These are phyloP conservation scores for Drosophila lacteicornis DNA, from an alignment of 1,140 invertebrate species.

Conservation along the genomic window DNA sequence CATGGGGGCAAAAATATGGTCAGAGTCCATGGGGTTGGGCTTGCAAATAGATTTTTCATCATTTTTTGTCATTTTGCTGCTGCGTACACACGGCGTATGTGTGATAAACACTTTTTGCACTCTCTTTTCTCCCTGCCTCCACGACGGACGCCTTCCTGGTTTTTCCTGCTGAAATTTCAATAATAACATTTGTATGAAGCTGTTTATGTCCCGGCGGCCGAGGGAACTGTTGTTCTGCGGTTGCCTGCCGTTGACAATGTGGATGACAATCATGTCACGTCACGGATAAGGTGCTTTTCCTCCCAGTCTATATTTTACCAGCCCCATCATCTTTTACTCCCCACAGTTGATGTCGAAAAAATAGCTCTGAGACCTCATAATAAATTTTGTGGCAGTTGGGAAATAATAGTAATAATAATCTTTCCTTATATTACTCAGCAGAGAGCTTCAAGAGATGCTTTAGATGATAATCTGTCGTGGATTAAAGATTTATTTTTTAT, in stretches of 20 bases:
- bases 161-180: slow-evolving; percentile 67
- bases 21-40: slow-evolving; percentile 18
- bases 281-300: slow-evolving; percentile 42
- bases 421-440: too few relatives aligned
- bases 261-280: slow-evolving; percentile 79
- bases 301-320: slow-evolving; percentile 12
- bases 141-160: slow-evolving; percentile 2
- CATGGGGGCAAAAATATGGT: slow-evolving; percentile 48
- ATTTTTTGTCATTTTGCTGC: slow-evolving; percentile 60
- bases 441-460: too few relatives aligned
- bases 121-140: background rate
- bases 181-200: slow-evolving; percentile 82
- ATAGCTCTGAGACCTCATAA: background rate
- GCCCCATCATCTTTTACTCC: slow-evolving; percentile 2
- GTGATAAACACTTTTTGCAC: slow-evolving; percentile 65
- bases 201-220: slow-evolving; percentile 64
- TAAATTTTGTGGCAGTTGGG: too few relatives aligned
- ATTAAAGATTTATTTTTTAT: too few relatives aligned
- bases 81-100: slow-evolving; percentile 57
- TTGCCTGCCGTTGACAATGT: slow-evolving; percentile 72
- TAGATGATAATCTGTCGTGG: too few relatives aligned
- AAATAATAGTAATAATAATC: too few relatives aligned
- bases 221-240: slow-evolving; percentile 43
- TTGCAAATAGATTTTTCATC: slow-evolving; percentile 80
- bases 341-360: background rate